phyloP scores from a whole-genome alignment of 2,888 invertebrate genomes.

The Agriopis leucophaearia region DNA sequence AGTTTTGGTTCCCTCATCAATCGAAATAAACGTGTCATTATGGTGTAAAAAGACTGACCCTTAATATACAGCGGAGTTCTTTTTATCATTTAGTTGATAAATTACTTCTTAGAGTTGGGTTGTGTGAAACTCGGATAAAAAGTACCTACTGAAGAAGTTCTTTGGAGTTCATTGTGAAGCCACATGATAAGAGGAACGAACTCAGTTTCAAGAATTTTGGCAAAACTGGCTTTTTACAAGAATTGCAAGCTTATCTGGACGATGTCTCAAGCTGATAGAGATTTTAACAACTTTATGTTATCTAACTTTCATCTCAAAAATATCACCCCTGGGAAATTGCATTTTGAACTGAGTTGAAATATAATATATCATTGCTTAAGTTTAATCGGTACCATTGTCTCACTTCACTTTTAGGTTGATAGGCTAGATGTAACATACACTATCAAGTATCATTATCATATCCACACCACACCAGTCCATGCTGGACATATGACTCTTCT shows the following conservation, averaged over 20 bases:
- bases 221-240: slow-evolving; percentile 1
- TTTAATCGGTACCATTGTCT: too few species aligned
- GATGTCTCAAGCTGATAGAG: background rate
- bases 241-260: background rate
- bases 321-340: too few species aligned
- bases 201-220: slow-evolving; percentile 4
- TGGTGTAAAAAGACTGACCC: slow-evolving; percentile 36
- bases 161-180: slow-evolving; percentile 3
- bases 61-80: slow-evolving; percentile 28
- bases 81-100: slow-evolving; percentile 31
- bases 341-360: too few species aligned
- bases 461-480: too few species aligned
- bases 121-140: slow-evolving; percentile 8
- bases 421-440: too few species aligned
- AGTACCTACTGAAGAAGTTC: background rate
- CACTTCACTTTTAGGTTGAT: too few species aligned
- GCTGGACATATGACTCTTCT: too few species aligned
- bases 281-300: background rate
- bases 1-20: slow-evolving; percentile 32
- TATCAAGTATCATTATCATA: too few species aligned
- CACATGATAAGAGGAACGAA: background rate
- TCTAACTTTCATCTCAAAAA: too few species aligned
- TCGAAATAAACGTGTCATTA: slow-evolving; percentile 38
- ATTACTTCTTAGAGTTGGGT: slow-evolving; percentile 26
- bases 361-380: too few species aligned